Evolutionary conservation across 2,113 vertebrate genomes (phyloP), one percentile per base, ranked within the genome.

Genomic region (Mustela nigripes): DNA sequence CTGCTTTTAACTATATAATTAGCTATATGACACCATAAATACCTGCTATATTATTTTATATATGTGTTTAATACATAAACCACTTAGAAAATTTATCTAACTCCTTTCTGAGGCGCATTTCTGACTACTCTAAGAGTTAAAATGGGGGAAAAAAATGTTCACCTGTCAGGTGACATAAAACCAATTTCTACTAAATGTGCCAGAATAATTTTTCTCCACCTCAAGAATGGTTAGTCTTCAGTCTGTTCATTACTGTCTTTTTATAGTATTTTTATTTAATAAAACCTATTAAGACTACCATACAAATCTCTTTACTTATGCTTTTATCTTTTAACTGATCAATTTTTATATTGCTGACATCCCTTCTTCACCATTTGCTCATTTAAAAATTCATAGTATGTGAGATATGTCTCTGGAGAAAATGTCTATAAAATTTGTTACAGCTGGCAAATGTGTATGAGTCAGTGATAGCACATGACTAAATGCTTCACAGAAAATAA

Each of bases 301-400:
- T 99, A 99, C 99, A 99, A 99, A 99, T 99, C 99, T 99, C 99
- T 99, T 99, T 99, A 99, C 98, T 99, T 99, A 99, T 99, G 99
- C 99, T 99, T 99, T 99, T 99, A 99, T 99, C 99, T 99, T 99
- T 98, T 99, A 99, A 98, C 99, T 99, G 99, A 99, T 99, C 99
- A 99, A 99, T 99, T 99, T 99, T 99, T 99, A 99, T 99, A 99
- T 99, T 99, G 99, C 99, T 99, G 99, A 99, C 99, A 99, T 98
- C 99, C 99, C 99, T 99, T 99, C 99, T 99, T 99, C 98, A 99
- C 99, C 99, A 99, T 99, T 99, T 99, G 99, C 99, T 99, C 99
- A 99, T 99, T 99, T 99, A 99, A 99, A 99, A 99, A 99, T 99
- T 99, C 99, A 99, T 99, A 99, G 99, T 99, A 99, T 99, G 99